Conservation (phyloP, 2,888 invertebrate species). For the Metellina segmentata region DNA sequence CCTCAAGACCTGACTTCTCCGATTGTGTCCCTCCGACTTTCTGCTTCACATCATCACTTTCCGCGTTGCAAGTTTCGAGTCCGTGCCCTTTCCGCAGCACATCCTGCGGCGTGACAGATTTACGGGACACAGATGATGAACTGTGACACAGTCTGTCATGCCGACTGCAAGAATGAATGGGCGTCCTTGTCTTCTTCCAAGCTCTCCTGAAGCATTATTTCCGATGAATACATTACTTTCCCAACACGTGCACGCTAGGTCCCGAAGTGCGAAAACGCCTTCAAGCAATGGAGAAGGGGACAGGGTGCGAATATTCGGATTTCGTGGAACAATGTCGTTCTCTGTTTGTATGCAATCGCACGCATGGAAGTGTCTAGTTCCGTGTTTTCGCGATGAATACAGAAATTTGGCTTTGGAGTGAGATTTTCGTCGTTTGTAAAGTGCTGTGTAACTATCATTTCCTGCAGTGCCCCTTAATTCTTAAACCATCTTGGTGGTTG, state of each 20-base stretch:
- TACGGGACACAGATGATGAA: conserved; percentile 22
- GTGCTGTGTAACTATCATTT: no score
- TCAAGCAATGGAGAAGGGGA: not conserved
- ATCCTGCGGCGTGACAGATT: conserved; percentile 6
- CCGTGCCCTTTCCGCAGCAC: not conserved
- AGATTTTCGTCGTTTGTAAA: no score
- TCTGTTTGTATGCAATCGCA: not conserved
- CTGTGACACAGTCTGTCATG: not conserved
- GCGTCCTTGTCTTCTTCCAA: conserved; percentile 13
- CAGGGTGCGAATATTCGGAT: not conserved
- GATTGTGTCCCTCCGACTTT: no score
- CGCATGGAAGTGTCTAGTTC: no score
- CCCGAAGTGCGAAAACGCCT: no score
- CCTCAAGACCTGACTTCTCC: no score
- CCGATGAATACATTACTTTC: not conserved
- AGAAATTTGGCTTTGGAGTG: no score
- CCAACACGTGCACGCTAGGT: not conserved
- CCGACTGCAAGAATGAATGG: not conserved
- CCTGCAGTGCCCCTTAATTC: no score
- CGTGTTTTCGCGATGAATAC: no score
- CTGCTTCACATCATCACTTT: no score
- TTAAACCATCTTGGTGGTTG: no score
- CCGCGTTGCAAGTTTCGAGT: no score
- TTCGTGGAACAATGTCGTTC: not conserved
- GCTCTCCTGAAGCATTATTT: not conserved